These are phyloP conservation scores for Metopia argyrocephala DNA, from an alignment of 2,888 invertebrate genomes.

Conservation along the genomic window DNA sequence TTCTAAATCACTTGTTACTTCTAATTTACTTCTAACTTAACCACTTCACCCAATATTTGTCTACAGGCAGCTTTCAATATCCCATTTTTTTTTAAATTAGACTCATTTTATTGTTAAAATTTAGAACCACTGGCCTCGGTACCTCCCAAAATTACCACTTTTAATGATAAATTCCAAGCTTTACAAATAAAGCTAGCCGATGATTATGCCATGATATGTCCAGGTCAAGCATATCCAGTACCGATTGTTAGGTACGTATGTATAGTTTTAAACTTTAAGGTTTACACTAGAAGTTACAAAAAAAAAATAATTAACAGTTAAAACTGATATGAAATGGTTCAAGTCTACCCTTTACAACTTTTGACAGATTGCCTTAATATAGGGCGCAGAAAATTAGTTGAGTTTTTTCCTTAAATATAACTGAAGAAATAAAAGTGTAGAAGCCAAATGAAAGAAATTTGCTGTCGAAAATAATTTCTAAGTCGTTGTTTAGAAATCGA, in stretches of 20 bases:
- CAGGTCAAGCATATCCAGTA: conserved; percentile 80
- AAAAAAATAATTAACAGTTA: too few relatives aligned
- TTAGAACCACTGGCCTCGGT: conserved; percentile 80
- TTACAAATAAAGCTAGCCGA: conserved; percentile 69
- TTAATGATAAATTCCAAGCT: conserved; percentile 80
- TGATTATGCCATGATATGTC: conserved; percentile 83
- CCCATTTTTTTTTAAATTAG: background rate
- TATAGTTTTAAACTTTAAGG: background rate
- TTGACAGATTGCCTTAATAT: too few relatives aligned
- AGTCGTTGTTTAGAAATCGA: background rate
- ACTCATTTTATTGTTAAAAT: conserved; percentile 35
- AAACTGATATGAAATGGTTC: too few relatives aligned
- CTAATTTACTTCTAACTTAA: too few relatives aligned
- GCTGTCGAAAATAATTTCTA: background rate
- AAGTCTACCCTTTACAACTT: too few relatives aligned
- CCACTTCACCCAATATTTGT: conserved; percentile 67
- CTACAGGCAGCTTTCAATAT: conserved; percentile 8
- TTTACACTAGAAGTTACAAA: background rate
- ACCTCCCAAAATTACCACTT: conserved; percentile 82
- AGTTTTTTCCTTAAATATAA: too few relatives aligned
- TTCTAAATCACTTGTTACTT: too few relatives aligned
- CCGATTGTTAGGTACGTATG: conserved; percentile 74
- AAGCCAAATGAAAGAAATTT: background rate
- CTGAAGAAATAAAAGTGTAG: background rate
- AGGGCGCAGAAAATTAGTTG: too few relatives aligned